Evolutionary conservation across 1,140 invertebrate species (phyloP).

Genomic region (Drosophila gunungcola): DNA sequence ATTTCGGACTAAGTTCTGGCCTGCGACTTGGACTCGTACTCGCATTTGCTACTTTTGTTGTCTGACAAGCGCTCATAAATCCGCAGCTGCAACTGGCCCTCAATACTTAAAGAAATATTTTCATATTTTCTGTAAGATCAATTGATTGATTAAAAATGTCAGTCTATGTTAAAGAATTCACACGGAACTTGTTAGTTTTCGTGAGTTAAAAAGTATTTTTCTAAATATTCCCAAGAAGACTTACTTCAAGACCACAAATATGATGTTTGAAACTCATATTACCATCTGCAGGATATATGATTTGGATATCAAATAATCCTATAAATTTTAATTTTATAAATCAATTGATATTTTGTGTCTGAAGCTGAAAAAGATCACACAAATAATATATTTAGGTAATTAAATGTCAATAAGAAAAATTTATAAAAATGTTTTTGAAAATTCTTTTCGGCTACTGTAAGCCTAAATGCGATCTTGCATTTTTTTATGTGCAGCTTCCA

Average conservation of each 20-base stretch:
- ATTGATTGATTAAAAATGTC: neutral
- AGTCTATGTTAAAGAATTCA: too few species aligned
- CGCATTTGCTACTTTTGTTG: constrained; percentile 44
- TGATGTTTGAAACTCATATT: too few species aligned
- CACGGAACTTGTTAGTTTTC: too few species aligned
- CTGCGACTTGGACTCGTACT: constrained; percentile 27
- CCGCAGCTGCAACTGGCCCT: constrained; percentile 31
- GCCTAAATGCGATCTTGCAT: neutral
- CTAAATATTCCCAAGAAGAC: too few species aligned
- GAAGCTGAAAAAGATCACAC: too few species aligned
- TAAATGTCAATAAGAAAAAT: neutral
- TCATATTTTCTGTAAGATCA: neutral
- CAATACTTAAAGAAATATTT: constrained; percentile 1
- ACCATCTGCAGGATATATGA: too few species aligned
- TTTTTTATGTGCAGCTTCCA: constrained; percentile 21
- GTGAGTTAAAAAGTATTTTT: too few species aligned
- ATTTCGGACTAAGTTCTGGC: constrained; percentile 43
- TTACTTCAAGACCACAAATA: too few species aligned
- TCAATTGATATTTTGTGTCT: too few species aligned
- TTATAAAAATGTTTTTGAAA: too few species aligned
- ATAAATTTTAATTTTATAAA: too few species aligned
- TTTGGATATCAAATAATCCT: too few species aligned
- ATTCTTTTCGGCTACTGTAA: neutral
- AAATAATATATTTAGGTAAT: neutral
- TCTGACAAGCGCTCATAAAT: constrained; percentile 76